A percentile compares a stretch with the other conserved stretches of the same genome.
Evolutionary conservation across 2,113 vertebrate species (phyloP).

Genomic region (Bambusicola thoracicus): DNA sequence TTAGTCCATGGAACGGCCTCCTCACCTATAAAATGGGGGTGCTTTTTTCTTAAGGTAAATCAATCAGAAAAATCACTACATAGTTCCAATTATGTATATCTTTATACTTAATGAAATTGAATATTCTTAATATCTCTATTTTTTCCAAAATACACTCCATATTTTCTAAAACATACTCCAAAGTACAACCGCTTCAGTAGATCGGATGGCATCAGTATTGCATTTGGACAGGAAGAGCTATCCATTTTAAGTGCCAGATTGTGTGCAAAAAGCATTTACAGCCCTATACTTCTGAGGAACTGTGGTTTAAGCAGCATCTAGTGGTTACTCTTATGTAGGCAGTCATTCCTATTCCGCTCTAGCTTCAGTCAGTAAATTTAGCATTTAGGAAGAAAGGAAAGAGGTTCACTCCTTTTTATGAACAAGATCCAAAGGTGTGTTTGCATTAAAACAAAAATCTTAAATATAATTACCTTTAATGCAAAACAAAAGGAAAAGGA

Average conservation of each 20-base stretch:
- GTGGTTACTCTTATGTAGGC: conserved; percentile 49
- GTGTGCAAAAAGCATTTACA: background rate
- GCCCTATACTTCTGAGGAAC: background rate
- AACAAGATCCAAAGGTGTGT: background rate
- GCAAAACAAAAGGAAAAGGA: background rate
- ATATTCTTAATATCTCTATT: background rate
- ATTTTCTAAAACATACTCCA: background rate
- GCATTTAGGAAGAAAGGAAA: conserved; percentile 6
- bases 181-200: background rate
- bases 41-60: background rate
- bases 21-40: background rate
- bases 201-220: background rate
- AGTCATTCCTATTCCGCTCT: background rate
- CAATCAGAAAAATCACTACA: background rate
- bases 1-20: background rate
- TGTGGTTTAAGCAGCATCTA: conserved; percentile 67
- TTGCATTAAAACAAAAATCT: background rate
- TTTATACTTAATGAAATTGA: background rate
- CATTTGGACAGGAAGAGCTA: background rate
- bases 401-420: background rate
- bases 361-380: background rate
- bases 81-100: background rate
- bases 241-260: background rate
- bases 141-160: background rate
- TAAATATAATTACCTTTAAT: background rate